Percentiles rank a stretch among this genome's conserved stretches.
phyloP scores from a whole-genome alignment of 2,888 invertebrate genomes.

The Diarsia mendica region DNA sequence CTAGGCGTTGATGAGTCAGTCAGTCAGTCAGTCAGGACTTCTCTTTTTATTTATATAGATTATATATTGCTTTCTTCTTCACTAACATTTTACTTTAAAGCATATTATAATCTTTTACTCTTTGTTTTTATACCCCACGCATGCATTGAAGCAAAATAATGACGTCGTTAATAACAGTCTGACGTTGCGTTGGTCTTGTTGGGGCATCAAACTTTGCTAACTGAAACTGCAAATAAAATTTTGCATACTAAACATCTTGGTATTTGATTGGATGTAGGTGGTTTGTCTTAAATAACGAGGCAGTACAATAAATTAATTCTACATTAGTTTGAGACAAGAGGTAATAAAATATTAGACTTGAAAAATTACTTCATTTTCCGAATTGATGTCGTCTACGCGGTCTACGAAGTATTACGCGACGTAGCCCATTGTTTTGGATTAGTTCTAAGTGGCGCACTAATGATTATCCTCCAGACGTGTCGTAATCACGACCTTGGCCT shows the following conservation, averaged over 20 bases:
- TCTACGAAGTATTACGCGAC: constrained; percentile 19
- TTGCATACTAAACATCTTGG: not conserved
- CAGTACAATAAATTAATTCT: not conserved
- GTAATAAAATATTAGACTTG: not conserved
- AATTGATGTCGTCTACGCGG: not conserved
- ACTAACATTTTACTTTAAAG: not conserved
- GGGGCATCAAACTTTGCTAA: constrained; percentile 38
- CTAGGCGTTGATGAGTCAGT: too few species aligned
- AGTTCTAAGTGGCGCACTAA: constrained; percentile 65
- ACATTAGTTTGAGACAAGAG: not conserved
- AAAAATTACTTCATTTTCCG: not conserved
- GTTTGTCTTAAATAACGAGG: not conserved
- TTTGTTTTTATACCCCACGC: constrained; percentile 17
- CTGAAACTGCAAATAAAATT: constrained; percentile 17
- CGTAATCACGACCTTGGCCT: constrained; percentile 71
- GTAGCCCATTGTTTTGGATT: constrained; percentile 68
- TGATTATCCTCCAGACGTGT: constrained; percentile 74
- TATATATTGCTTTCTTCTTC: not conserved
- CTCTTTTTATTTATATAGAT: too few species aligned
- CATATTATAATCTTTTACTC: not conserved
- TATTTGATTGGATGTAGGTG: not conserved
- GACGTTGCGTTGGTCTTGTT: constrained; percentile 44
- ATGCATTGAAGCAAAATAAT: constrained; percentile 33
- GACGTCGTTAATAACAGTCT: constrained; percentile 33
- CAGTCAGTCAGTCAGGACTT: too few species aligned